Conservation (phyloP, 2,888 invertebrate species). For the Spodoptera picta region DNA sequence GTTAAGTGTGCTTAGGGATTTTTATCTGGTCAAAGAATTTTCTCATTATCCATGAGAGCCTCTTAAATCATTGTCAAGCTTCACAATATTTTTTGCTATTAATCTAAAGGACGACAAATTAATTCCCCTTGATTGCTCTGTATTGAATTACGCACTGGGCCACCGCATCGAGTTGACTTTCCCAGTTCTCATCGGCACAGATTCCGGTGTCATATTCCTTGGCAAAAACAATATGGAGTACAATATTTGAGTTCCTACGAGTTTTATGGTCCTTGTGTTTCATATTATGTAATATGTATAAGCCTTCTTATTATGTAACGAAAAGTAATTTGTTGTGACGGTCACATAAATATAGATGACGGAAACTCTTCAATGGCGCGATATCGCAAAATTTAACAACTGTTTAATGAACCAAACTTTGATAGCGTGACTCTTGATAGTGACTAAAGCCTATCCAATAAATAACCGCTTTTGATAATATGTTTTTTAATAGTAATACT, state of each 20-base stretch:
- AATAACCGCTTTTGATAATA: too few species aligned
- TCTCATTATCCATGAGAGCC: background rate
- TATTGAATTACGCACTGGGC: conserved; percentile 72
- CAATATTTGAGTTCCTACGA: conserved; percentile 21
- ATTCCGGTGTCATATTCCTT: conserved; percentile 77
- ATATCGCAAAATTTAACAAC: too few species aligned
- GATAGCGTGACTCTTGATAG: too few species aligned
- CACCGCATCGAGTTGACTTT: conserved; percentile 66
- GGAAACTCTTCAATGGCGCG: too few species aligned
- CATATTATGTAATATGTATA: background rate
- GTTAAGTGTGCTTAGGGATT: too few species aligned
- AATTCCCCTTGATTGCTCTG: conserved; percentile 71
- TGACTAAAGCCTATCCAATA: too few species aligned
- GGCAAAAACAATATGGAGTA: conserved; percentile 52
- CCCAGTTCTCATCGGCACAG: conserved; percentile 66
- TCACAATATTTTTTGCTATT: conserved; percentile 34
- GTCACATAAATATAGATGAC: too few species aligned
- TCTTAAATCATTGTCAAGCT: conserved; percentile 10
- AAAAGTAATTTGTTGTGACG: too few species aligned
- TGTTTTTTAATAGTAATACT: background rate
- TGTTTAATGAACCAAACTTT: too few species aligned
- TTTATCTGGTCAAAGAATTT: background rate
- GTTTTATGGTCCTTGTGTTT: conserved; percentile 35
- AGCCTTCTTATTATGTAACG: too few species aligned
- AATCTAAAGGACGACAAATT: conserved; percentile 73